Base-by-base conservation (phyloP, 2,888 invertebrate genomes). In the Drosophila tanythrix region DNA sequence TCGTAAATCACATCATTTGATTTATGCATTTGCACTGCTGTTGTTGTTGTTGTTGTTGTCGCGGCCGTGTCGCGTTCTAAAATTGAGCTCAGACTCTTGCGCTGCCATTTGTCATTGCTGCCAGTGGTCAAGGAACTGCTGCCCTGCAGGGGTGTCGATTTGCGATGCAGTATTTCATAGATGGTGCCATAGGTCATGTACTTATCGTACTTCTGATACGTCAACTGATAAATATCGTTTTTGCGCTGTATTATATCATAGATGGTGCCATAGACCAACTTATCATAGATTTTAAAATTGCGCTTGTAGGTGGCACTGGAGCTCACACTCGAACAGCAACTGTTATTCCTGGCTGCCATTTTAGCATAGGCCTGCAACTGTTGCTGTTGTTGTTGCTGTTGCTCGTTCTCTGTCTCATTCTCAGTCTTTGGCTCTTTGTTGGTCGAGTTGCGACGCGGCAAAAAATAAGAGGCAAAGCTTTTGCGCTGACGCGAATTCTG, bases 181-280 rank as follows among this genome's bases (percentile, higher is more conserved):
- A 93, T 93, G 56, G 93, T 93, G 64, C 93, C 93, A 71, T 93
- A 93, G 35, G 93, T 93, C 93, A 93, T 93, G 73, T 93, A 93
- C 64, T 93, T 93, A 81, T 93, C 93, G 74, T 93, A 93, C 65
- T 93, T 93, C 67, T 92, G 92, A 79, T 92, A 92, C 15, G 92
- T 92, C 78, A 92, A 70, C 72, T 91, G 91, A 81, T 92, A 93
- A 35, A 92, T 92, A 78, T 93, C 93, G 55, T 93, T 93, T 75
- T 93, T 93, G 15, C 92, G 91, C 77, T 93, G 93, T 38, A 93
- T 93, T 35, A 93, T 93, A 74, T 93, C 93, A 79, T 93, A 93
- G 70, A 93, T 93, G 50, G 93, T 93, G 53, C 93, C 93, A 63
- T 93, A 93, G 18, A 93, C 87, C 13, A 93, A 70, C 76, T 93